Evolutionary conservation across 1,140 invertebrate genomes (phyloP), one percentile per base, ranked within the genome.

Genomic region (Teleogryllus occipitalis): DNA sequence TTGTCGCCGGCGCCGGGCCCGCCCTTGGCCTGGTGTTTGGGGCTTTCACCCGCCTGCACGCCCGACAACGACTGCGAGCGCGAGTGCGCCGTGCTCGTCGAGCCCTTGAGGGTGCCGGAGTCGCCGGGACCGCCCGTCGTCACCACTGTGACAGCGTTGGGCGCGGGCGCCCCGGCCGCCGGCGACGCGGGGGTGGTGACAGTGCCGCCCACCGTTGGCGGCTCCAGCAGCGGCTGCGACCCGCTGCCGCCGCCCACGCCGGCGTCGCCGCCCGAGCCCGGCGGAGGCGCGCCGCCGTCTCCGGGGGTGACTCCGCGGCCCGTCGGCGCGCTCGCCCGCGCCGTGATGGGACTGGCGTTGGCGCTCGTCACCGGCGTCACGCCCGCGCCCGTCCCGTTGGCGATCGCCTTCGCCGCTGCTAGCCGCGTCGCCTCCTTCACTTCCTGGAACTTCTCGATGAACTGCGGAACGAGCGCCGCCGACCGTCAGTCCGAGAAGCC

Each of bases 361-460:
- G 94, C 94, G 85, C 93, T 94, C 54, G 93, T 94, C 15, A 94
- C 93, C 46, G 93, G 93, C 74, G 94, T 95, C 27, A 92, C 92
- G 7, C 92, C 92, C 7, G 82, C 80, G 49, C 82, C 91, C 74
- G 92, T 93, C 81, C 90, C 91, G 85, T 95, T 94, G 49, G 91
- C 89, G 75, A 91, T 90, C 80, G 90, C 88, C 85, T 91, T 91
- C 54, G 83, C 54, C 79, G 82, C 79, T 47, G 91, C 91, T 84
- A 90, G 90, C 83, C 92, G 90, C 8, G 95, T 97, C 47, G 96
- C 95, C 87, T 98, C 97, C 87, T 98, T 98, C 21, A 99, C 96
- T 88, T 99, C 97, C 89, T 98, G 96, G 87, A 99, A 99, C 86
- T 99, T 98, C 86, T 99, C 97, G 83, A 98, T 97, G 87, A 99